These are phyloP conservation scores for Carassius carassius DNA, from an alignment of 2,113 vertebrate genomes.

Conservation along the genomic window DNA sequence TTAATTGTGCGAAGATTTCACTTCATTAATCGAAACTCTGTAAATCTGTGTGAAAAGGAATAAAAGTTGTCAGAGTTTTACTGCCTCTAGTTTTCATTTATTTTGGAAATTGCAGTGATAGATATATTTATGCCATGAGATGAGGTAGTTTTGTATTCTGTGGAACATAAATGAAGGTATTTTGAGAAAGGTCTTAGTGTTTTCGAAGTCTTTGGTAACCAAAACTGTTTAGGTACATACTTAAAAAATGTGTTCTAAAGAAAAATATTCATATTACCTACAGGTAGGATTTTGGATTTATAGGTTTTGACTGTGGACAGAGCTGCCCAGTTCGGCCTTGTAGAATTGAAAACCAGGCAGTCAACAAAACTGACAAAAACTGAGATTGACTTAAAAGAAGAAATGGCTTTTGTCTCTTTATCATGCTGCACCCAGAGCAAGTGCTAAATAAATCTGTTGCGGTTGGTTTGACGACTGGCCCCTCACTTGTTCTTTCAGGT, in stretches of 20 bases:
- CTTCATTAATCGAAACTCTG: too few species aligned
- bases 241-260: too few species aligned
- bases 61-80: too few species aligned
- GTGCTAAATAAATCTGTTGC: constrained; percentile 24
- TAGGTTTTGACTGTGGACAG: not conserved
- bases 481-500: constrained; percentile 16
- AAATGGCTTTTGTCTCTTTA: not conserved
- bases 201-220: not conserved
- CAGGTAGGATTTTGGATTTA: too few species aligned
- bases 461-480: constrained; percentile 4
- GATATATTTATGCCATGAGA: too few species aligned
- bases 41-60: too few species aligned
- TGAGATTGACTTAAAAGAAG: not conserved
- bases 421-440: not conserved
- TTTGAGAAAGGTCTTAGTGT: not conserved
- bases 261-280: too few species aligned
- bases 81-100: too few species aligned
- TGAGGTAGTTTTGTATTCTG: too few species aligned
- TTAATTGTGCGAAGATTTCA: too few species aligned
- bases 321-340: not conserved
- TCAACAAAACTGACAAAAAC: not conserved
- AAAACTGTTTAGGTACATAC: too few species aligned
- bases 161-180: not conserved
- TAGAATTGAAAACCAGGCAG: not conserved
- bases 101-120: too few species aligned